Percentiles rank a stretch among this genome's conserved stretches.
These are phyloP conservation scores for Timema cristinae DNA, from an alignment of 2,888 invertebrate species.

Conservation along the genomic window DNA sequence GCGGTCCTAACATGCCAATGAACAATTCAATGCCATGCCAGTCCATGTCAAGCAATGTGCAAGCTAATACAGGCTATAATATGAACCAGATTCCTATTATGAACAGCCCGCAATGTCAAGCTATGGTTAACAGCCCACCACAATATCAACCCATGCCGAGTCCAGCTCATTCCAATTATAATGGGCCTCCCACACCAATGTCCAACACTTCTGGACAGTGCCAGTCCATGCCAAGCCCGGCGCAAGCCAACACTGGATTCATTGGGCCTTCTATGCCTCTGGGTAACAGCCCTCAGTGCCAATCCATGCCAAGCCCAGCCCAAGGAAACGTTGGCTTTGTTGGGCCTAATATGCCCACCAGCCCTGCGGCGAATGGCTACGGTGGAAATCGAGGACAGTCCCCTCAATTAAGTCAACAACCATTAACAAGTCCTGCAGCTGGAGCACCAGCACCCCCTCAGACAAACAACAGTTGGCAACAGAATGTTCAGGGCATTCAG, in stretches of 20 bases:
- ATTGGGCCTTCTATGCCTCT: constrained; percentile 17
- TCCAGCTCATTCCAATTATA: background rate
- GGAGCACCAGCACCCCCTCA: constrained; percentile 36
- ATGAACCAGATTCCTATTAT: too few species aligned
- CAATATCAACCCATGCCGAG: constrained; percentile 12
- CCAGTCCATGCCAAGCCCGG: constrained; percentile 6
- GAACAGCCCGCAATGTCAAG: constrained; percentile 19
- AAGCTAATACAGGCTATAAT: too few species aligned
- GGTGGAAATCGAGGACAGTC: constrained; percentile 7
- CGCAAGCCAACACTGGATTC: constrained; percentile 36
- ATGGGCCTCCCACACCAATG: constrained; percentile 14
- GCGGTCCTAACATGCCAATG: background rate
- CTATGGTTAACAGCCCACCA: constrained; percentile 15
- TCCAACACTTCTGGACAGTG: constrained; percentile 22
- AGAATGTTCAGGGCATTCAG: constrained; percentile 22
- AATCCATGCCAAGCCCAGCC: constrained; percentile 35
- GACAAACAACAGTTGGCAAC: constrained; percentile 20
- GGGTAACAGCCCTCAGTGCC: constrained; percentile 25
- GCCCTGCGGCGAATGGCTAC: constrained; percentile 27
- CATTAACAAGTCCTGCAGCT: constrained; percentile 37
- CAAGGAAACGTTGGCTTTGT: constrained; percentile 36
- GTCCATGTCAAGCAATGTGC: too few species aligned
- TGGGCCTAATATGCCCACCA: constrained; percentile 23
- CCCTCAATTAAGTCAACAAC: constrained; percentile 28
- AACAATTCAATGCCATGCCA: background rate